A percentile compares a stretch with the other conserved stretches of the same genome.
These are phyloP conservation scores for Synodontis membranacea DNA, from an alignment of 2,113 vertebrate species.

Conservation along the genomic window DNA sequence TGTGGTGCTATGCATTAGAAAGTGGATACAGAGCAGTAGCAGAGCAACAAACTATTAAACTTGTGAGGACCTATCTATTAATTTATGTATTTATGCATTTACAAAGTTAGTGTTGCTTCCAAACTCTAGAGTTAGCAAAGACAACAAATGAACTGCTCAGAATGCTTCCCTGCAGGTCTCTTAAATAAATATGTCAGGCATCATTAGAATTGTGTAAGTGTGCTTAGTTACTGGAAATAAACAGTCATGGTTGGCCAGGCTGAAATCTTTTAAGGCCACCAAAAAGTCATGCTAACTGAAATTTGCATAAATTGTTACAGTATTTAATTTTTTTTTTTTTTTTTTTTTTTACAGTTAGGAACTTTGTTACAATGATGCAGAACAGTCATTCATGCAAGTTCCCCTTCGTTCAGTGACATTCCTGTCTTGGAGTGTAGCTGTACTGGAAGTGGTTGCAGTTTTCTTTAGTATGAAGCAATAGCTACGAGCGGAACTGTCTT, in stretches of 20 bases:
- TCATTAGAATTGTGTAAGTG: conserved; percentile 32
- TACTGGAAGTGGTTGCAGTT: conserved; percentile 24
- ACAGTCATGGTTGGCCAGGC: conserved; percentile 17
- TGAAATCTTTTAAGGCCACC: background rate
- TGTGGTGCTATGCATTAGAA: conserved; percentile 59
- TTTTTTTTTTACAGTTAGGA: no score
- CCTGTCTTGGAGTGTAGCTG: conserved; percentile 31
- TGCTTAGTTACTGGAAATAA: conserved; percentile 14
- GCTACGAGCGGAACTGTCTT: conserved; percentile 59
- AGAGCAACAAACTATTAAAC: conserved; percentile 38
- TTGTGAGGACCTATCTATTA: conserved; percentile 53
- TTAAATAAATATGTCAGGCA: conserved; percentile 59
- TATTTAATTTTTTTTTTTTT: no score
- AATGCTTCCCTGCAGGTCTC: conserved; percentile 53
- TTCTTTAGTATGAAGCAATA: conserved; percentile 47
- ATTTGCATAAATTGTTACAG: conserved; percentile 1
- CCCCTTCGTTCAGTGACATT: background rate
- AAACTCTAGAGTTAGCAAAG: conserved; percentile 56
- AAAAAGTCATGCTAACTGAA: conserved; percentile 3
- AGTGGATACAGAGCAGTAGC: conserved; percentile 45
- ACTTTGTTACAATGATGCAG: background rate
- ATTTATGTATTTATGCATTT: background rate
- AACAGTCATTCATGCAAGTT: background rate
- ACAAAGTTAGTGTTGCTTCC: background rate
- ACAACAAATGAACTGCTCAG: conserved; percentile 57